These are phyloP conservation scores for Helicorthomorpha holstii DNA, from an alignment of 1,140 invertebrate genomes.

Conservation along the genomic window DNA sequence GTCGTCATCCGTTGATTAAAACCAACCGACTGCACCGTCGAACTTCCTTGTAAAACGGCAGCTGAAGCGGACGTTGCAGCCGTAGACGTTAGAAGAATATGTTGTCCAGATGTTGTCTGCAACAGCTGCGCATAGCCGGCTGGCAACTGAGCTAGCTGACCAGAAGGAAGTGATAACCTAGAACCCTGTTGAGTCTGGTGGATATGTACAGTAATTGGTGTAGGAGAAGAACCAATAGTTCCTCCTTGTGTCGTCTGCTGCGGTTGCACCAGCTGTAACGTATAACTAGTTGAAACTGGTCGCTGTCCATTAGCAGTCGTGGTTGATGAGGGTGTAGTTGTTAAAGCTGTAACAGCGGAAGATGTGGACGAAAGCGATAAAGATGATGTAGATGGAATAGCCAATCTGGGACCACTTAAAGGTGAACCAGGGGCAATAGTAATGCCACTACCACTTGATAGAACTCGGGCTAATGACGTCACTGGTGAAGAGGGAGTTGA, in stretches of 20 bases:
- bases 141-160: slow-evolving; percentile 22
- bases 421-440: slow-evolving; percentile 27
- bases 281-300: slow-evolving; percentile 24
- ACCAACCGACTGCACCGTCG: background rate
- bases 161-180: slow-evolving; percentile 28
- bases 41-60: slow-evolving; percentile 8
- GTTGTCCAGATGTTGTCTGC: slow-evolving; percentile 47
- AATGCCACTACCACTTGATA: slow-evolving; percentile 6
- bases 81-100: slow-evolving; percentile 36
- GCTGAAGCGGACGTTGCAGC: too few relatives aligned
- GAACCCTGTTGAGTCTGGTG: slow-evolving; percentile 26
- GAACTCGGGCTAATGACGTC: too few relatives aligned
- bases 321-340: background rate
- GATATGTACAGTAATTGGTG: slow-evolving; percentile 25
- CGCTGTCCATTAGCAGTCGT: background rate
- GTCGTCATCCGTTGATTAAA: background rate
- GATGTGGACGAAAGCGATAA: too few relatives aligned
- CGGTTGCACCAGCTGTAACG: slow-evolving; percentile 39
- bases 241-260: slow-evolving; percentile 16
- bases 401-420: too few relatives aligned
- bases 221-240: slow-evolving; percentile 7
- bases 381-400: too few relatives aligned
- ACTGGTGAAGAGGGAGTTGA: too few relatives aligned
- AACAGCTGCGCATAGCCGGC: slow-evolving; percentile 37
- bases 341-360: background rate